These are phyloP conservation scores for Heteractis magnifica DNA, from an alignment of 92 coral and sea anemone genomes.

Conservation along the genomic window DNA sequence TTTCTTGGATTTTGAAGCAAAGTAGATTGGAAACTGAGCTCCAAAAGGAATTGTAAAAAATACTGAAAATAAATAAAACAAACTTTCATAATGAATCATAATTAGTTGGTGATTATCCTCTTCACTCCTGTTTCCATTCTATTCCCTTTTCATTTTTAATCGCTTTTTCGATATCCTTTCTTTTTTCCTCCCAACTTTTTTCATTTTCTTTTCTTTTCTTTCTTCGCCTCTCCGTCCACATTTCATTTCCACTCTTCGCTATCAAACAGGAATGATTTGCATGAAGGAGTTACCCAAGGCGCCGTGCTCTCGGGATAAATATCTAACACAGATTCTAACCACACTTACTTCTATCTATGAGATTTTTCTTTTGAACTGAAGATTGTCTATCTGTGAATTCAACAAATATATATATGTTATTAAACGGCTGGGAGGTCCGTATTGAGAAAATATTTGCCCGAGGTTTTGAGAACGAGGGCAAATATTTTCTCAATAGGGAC, in stretches of 20 bases:
- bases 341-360: constrained; percentile 72
- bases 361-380: constrained; percentile 47
- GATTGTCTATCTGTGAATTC: constrained; percentile 29
- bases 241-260: too few species aligned
- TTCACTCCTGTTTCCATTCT: neutral
- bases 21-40: constrained; percentile 71
- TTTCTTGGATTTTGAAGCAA: constrained; percentile 32
- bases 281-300: too few species aligned
- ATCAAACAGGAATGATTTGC: too few species aligned
- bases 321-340: neutral
- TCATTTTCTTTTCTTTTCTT: too few species aligned
- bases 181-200: too few species aligned
- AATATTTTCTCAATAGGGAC: too few species aligned
- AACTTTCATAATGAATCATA: neutral
- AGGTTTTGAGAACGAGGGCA: too few species aligned
- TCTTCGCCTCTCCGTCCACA: neutral
- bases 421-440: too few species aligned
- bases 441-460: too few species aligned
- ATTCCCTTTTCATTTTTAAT: neutral
- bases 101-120: neutral
- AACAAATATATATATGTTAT: neutral
- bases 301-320: neutral
- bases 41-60: constrained; percentile 82
- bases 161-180: neutral
- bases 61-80: constrained; percentile 43